phyloP scores from a whole-genome alignment of 2,113 vertebrate genomes.

The Oreochromis spilurus region DNA sequence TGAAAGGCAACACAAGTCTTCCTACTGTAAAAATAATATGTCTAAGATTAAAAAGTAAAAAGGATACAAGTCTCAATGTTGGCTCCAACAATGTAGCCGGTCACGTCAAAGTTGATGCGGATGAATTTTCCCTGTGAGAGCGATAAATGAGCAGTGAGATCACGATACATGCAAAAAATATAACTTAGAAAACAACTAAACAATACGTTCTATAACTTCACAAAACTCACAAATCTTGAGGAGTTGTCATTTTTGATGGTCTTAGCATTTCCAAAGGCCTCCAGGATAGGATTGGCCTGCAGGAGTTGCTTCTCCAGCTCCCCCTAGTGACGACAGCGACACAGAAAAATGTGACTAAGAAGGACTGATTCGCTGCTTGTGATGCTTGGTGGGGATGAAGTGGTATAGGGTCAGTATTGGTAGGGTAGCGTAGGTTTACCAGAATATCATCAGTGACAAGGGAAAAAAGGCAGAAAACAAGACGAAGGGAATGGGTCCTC shows the following conservation, averaged over 20 bases:
- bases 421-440: neutral
- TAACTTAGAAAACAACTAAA: neutral
- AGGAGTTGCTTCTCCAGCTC: constrained; percentile 95
- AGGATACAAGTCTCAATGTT: constrained; percentile 99
- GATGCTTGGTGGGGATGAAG: neutral
- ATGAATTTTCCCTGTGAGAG: constrained; percentile 94
- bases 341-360: neutral
- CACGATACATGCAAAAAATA: neutral
- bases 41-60: neutral
- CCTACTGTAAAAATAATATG: neutral
- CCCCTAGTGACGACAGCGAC: constrained; percentile 73
- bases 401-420: neutral
- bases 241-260: constrained; percentile 99
- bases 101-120: constrained; percentile 95
- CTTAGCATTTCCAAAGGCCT: constrained; percentile 96
- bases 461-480: neutral
- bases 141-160: neutral
- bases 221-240: constrained; percentile 90
- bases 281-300: constrained; percentile 95
- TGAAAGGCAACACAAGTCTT: neutral
- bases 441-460: neutral
- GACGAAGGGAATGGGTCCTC: neutral
- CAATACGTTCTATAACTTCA: neutral
- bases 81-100: constrained; percentile 95
- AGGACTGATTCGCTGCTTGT: neutral